These are phyloP conservation scores for Aurelia coerulea DNA, from an alignment of 30 jellyfish, hydroid and myxozoan genomes.

Conservation along the genomic window DNA sequence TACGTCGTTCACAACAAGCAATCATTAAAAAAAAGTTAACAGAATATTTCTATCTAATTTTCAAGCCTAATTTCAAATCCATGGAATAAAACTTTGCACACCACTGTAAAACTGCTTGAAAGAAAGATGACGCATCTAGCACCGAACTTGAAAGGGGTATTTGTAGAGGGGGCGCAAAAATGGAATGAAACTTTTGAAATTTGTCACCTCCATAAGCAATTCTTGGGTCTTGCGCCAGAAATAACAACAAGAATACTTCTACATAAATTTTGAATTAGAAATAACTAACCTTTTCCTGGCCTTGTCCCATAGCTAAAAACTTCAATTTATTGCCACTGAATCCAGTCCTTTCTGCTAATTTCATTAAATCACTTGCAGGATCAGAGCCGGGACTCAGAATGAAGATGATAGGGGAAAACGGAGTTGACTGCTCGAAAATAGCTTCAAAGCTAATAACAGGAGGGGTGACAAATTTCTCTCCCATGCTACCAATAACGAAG, in stretches of 20 bases:
- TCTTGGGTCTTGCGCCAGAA: too few species aligned
- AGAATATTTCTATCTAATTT: too few species aligned
- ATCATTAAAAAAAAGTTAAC: too few species aligned
- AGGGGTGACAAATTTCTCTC: constrained; percentile 95
- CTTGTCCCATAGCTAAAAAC: constrained; percentile 97
- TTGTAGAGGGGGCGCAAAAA: too few species aligned
- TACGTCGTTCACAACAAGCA: too few species aligned
- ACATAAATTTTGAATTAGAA: background rate
- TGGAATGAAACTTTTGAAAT: too few species aligned
- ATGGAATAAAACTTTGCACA: too few species aligned
- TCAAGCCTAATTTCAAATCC: too few species aligned
- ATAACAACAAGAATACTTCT: background rate
- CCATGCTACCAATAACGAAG: constrained; percentile 88
- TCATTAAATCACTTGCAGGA: constrained; percentile 96
- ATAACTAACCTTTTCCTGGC: constrained; percentile 89
- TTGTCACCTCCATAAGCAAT: too few species aligned
- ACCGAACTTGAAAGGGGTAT: too few species aligned
- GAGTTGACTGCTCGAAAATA: constrained; percentile 93
- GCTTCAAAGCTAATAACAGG: constrained; percentile 96
- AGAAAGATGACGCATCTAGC: too few species aligned
- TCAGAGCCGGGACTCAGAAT: constrained; percentile 98
- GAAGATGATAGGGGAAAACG: constrained; percentile 93
- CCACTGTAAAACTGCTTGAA: too few species aligned
- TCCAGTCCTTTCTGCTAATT: constrained; percentile 95
- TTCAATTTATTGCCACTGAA: constrained; percentile 91